A percentile compares a stretch with the other conserved stretches of the same genome.
Conservation (phyloP, 2,797 vertebrate genomes). For the Epinephelus awoara region DNA sequence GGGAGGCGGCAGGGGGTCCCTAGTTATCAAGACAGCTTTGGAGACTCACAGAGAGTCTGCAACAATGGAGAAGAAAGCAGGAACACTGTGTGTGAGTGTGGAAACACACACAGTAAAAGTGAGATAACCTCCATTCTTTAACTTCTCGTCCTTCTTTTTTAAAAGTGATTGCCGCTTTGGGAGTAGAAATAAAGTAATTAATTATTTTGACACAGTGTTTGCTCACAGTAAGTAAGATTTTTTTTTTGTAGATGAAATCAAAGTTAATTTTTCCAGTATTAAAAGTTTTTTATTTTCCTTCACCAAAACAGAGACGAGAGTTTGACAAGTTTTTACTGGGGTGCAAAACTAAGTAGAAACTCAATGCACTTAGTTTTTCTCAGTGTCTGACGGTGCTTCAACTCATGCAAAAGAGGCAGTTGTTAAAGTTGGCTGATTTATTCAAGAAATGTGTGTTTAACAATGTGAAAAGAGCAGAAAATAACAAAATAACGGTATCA, state of each 20-base stretch:
- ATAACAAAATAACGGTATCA: background rate
- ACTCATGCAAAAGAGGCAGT: background rate
- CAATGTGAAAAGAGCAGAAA: conserved; percentile 8
- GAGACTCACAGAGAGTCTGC: conserved; percentile 50
- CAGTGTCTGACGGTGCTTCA: background rate
- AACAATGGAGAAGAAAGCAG: conserved; percentile 47
- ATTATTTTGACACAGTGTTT: conserved; percentile 49
- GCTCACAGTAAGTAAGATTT: background rate
- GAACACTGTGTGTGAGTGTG: conserved; percentile 9
- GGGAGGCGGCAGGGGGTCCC: conserved; percentile 47
- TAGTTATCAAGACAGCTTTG: conserved; percentile 64
- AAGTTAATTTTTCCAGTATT: conserved; percentile 17
- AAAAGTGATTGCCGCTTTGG: conserved; percentile 16
- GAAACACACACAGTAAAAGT: background rate
- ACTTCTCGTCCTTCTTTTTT: conserved; percentile 18
- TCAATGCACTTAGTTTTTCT: conserved; percentile 17
- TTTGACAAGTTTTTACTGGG: conserved; percentile 13
- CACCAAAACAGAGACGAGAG: background rate
- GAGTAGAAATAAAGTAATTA: conserved; percentile 27
- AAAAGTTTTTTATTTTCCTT: background rate
- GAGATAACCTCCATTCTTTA: conserved; percentile 38
- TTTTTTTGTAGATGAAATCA: conserved; percentile 24
- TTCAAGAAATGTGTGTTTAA: background rate
- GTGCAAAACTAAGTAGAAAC: conserved; percentile 4
- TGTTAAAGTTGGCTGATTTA: conserved; percentile 5